These are phyloP conservation scores for Tenualosa thibaudeaui DNA, from an alignment of 2,797 vertebrate genomes.

Conservation along the genomic window DNA sequence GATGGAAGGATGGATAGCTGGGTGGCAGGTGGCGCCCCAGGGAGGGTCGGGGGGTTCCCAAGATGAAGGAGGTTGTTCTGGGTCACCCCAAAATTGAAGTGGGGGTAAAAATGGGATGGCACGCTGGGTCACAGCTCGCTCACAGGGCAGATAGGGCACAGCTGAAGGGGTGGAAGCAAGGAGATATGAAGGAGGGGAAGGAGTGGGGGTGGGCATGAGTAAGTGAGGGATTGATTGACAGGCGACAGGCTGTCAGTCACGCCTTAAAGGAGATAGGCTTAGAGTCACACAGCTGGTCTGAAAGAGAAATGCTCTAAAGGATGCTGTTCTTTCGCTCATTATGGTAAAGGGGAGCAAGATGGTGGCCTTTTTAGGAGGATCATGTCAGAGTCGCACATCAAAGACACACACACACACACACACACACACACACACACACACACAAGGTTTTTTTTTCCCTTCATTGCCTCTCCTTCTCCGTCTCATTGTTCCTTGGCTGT, in stretches of 20 bases:
- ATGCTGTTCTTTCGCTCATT: neutral
- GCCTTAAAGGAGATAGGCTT: conserved; percentile 1
- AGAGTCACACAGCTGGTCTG: neutral
- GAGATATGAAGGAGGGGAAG: neutral
- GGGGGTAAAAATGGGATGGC: neutral
- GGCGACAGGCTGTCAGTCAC: conserved; percentile 20
- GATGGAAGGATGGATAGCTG: neutral
- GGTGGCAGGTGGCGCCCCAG: neutral
- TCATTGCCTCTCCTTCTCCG: neutral
- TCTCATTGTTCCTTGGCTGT: neutral
- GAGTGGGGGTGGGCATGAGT: neutral
- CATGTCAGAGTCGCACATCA: neutral
- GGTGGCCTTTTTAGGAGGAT: neutral
- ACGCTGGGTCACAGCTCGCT: neutral
- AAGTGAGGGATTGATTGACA: conserved; percentile 28
- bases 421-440: neutral
- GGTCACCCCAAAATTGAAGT: neutral
- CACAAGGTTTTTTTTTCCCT: neutral
- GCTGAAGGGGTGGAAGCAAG: neutral
- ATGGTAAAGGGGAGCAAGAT: neutral
- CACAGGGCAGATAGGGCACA: neutral
- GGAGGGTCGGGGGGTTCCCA: neutral
- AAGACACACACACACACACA: neutral
- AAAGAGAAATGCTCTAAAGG: neutral
- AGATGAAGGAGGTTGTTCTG: conserved; percentile 3